Evolutionary conservation across 1,140 invertebrate genomes (phyloP).

Genomic region (Phymorhynchus buccinoides): DNA sequence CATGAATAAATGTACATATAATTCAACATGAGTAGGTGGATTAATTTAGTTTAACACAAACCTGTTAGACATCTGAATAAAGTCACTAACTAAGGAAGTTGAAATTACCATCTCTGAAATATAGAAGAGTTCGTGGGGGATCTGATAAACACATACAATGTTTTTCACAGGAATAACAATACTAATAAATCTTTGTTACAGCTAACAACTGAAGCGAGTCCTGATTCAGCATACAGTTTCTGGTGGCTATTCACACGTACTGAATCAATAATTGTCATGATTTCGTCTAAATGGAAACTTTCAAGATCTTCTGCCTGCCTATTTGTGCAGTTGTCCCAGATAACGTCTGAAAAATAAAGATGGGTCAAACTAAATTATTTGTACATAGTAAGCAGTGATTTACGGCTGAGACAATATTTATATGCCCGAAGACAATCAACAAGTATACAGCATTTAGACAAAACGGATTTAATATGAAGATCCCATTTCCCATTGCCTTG

Average conservation of each 20-base stretch:
- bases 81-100: too few species aligned
- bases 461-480: neutral
- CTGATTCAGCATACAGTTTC: conserved; percentile 18
- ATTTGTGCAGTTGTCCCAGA: conserved; percentile 22
- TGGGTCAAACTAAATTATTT: conserved; percentile 16
- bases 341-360: conserved; percentile 20
- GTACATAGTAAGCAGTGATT: conserved; percentile 15
- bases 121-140: too few species aligned
- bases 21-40: too few species aligned
- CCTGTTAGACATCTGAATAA: too few species aligned
- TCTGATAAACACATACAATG: too few species aligned
- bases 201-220: too few species aligned
- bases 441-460: neutral
- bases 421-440: neutral
- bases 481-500: conserved; percentile 11
- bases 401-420: neutral
- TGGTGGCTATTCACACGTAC: neutral
- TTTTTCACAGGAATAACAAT: too few species aligned
- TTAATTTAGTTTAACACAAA: too few species aligned
- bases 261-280: conserved; percentile 3
- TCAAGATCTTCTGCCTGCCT: neutral
- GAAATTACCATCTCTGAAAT: too few species aligned
- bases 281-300: conserved; percentile 13
- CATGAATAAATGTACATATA: too few species aligned
- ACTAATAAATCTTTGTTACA: too few species aligned